phyloP scores from a whole-genome alignment of 2,888 invertebrate genomes.

The Noctua janthina region DNA sequence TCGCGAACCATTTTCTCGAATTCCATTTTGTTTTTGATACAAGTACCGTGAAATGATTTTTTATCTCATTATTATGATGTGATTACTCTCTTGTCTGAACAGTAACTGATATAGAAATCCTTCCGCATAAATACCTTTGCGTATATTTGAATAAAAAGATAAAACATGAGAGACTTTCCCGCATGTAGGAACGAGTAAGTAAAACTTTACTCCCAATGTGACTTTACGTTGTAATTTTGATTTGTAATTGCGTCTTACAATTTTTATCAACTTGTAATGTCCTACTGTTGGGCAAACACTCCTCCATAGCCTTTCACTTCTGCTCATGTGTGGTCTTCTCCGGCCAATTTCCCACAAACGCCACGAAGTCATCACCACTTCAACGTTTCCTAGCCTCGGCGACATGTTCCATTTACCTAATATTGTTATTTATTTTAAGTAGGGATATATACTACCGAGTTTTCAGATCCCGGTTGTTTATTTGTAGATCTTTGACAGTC shows the following conservation, averaged over 20 bases:
- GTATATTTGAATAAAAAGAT: slow-evolving; percentile 64
- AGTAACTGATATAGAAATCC: slow-evolving; percentile 58
- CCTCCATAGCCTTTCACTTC: not conserved
- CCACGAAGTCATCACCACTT: not conserved
- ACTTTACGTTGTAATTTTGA: not conserved
- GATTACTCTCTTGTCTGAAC: slow-evolving; percentile 51
- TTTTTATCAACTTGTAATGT: not conserved
- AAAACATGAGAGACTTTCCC: slow-evolving; percentile 51
- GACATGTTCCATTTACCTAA: not conserved
- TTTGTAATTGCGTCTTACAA: not conserved
- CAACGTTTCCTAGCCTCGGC: not conserved
- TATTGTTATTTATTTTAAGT: not conserved
- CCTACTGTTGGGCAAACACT: not conserved
- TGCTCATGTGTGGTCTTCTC: not conserved
- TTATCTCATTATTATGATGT: slow-evolving; percentile 51
- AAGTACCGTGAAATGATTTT: slow-evolving; percentile 14
- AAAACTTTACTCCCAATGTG: slow-evolving; percentile 20
- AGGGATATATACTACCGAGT: not conserved
- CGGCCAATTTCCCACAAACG: not conserved
- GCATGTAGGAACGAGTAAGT: not conserved
- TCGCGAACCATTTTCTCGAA: slow-evolving; percentile 49
- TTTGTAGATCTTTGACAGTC: not conserved
- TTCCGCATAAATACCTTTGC: slow-evolving; percentile 54
- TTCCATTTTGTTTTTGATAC: slow-evolving; percentile 9
- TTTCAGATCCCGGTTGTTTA: not conserved